A percentile compares a stretch with the other conserved stretches of the same genome.
Evolutionary conservation across 2,797 vertebrate genomes (phyloP).

Genomic region (Crax fasciolata): DNA sequence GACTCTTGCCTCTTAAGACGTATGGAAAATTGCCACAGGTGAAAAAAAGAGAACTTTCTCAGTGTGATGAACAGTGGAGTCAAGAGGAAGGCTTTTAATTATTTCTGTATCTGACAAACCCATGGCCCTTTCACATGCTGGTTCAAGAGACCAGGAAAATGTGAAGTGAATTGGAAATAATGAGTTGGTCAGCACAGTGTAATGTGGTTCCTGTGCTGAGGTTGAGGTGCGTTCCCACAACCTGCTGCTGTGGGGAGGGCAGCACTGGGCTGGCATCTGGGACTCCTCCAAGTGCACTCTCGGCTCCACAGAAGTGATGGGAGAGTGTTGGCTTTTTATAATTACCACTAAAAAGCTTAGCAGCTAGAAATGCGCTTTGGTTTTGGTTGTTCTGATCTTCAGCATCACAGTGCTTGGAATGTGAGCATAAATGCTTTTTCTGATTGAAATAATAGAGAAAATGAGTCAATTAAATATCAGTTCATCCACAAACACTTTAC

Average conservation of each 20-base stretch:
- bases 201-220: not conserved
- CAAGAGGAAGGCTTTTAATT: not conserved
- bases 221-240: fast-evolving
- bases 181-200: not conserved
- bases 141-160: not conserved
- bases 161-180: not conserved
- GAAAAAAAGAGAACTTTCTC: constrained; percentile 15
- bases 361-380: not conserved
- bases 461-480: not conserved
- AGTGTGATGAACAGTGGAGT: not conserved
- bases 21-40: not conserved
- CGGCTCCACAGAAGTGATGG: not conserved
- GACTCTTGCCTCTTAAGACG: constrained; percentile 6
- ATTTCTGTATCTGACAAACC: constrained; percentile 22
- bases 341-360: not conserved
- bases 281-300: not conserved
- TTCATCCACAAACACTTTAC: not conserved
- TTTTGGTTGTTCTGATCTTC: not conserved
- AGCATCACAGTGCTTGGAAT: not conserved
- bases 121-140: not conserved
- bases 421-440: not conserved
- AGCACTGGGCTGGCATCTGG: not conserved
- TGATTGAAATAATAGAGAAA: not conserved
- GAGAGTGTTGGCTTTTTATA: not conserved
- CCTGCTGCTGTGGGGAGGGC: not conserved